Base-by-base conservation (phyloP, 2,888 invertebrate species). In the Dryobotodes eremita region DNA sequence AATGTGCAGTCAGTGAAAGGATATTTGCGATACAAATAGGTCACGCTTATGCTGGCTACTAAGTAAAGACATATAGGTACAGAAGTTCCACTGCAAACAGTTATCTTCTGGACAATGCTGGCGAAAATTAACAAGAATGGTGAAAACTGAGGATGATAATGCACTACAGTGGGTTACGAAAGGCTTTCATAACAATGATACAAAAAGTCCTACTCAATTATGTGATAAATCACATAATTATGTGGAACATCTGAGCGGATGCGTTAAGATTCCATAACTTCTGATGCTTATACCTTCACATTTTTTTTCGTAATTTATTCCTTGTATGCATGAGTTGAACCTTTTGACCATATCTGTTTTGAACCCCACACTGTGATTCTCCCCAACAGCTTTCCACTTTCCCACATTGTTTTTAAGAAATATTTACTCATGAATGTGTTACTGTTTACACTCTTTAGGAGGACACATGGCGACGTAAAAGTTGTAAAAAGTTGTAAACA, bases 1-100 rank as follows among this genome's bases (percentile, higher is more conserved):
- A 71, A 80, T 71, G 75, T 74, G 79, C 75, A 76, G 78, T 59
- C 74, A 79, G 87, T 86, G 87, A 88, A 88, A 86, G 89, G 83
- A 85, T 81, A 86, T 82, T 78, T 78, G 72, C 72, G 20, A 61
- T 73, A 73, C 75, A 75, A 73, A 68, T 73, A 75, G 75, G 79
- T 78, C 79, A 71, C n/a, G 53, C 65, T 42, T 23, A 23, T 72
- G 13, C 5, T 48, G 46, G 17, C n/a, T 20, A 42, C 31, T 31
- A 11, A 15, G n/a, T 42, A 15, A 11, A 48, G 26, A 36, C 2
- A 31, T 15, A 23, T 17, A 36, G 31, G 31, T 36, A 13, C 73
- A 83, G 59, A 71, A 84, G 66, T 46, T 15, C 23, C 36, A 86
- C 26, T 64, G 0, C 11, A 20, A 15, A 64, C 15, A 23, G 20